Evolutionary conservation across 1,140 invertebrate species (phyloP), one percentile per base, ranked within the genome.

Genomic region (Diprion similis): DNA sequence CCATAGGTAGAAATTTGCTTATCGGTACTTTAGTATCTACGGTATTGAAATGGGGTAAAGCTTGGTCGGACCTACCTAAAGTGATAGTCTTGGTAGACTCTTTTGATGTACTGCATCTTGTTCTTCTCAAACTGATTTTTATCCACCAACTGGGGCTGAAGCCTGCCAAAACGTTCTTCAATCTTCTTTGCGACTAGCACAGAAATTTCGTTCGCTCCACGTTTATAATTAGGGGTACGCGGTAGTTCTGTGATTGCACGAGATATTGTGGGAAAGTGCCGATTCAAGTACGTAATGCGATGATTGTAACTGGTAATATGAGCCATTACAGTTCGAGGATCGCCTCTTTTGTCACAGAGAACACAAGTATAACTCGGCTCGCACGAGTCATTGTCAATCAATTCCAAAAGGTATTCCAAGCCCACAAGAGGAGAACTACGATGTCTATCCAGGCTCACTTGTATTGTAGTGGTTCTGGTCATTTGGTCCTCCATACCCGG

Each of bases 261-360:
- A 76, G 87, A 88, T 74, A 88, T 86, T 2, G 86, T 89, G 19
- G 89, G 88, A 80, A 90, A 91, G 81, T 91, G 89, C 71, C 89
- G 85, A 81, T 90, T 89, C 59, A 90, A 82, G 82, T 90, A 91
- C 64, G 89, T 91, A 76, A 89, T 86, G 7, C 92, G 90, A 79
- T 95, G 94, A 80, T 91, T 92, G 79, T 91, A 92, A 79, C 93
- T 94, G 3, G 91, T 92, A 78, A 95, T 89, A 82, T 95, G 94
- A 68, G 91, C 91, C 85, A 95, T 91, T 73, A 94, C 93, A 17
- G 92, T 94, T 46, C 93, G 89, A 47, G 91, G 91, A 84, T 94
- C 93, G 37, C 93, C 93, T 78, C 92, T 91, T 82, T 94, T 95
- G 78, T 91, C 90, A 85, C 94, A 95, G 65, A 95, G 87, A 74